Evolutionary conservation across 2,888 invertebrate species (phyloP).

Genomic region (Coelopa pilipes): DNA sequence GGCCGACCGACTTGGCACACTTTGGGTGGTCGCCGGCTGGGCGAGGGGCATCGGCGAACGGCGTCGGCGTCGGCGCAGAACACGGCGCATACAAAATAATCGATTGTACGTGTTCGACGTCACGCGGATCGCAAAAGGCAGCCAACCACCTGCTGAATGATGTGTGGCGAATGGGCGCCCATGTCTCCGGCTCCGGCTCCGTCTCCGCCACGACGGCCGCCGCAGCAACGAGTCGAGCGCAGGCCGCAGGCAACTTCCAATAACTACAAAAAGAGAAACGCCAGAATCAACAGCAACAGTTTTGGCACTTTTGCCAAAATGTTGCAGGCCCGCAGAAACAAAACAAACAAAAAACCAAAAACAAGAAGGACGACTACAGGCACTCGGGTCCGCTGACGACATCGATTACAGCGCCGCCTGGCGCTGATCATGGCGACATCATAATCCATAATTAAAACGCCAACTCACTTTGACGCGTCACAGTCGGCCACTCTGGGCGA

Average conservation of each 20-base stretch:
- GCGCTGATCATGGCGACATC: conserved; percentile 38
- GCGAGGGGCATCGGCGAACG: conserved; percentile 3
- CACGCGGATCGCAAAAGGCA: conserved; percentile 42
- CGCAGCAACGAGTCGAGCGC: conserved; percentile 21
- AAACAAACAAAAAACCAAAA: no score
- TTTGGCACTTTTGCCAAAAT: conserved; percentile 5
- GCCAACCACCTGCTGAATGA: conserved; percentile 35
- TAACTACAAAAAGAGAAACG: conserved; percentile 8
- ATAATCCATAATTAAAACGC: conserved; percentile 44
- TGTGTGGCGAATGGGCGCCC: conserved; percentile 26
- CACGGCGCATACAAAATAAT: conserved; percentile 39
- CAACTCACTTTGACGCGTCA: conserved; percentile 38
- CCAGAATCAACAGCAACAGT: background rate
- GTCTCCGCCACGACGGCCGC: conserved; percentile 26
- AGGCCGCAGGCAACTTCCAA: background rate
- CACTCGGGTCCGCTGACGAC: conserved; percentile 4
- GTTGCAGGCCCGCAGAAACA: background rate
- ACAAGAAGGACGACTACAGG: background rate
- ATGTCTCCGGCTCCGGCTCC: conserved; percentile 18
- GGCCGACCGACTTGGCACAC: conserved; percentile 18
- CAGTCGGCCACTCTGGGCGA: background rate
- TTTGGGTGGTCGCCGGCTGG: conserved; percentile 35
- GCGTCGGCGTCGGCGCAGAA: conserved; percentile 15
- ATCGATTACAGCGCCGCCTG: conserved; percentile 3
- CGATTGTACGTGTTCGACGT: conserved; percentile 49